A percentile compares a stretch with the other conserved stretches of the same genome.
These are phyloP conservation scores for Kryptolebias ocellatus DNA, from an alignment of 2,797 vertebrate genomes.

Conservation along the genomic window DNA sequence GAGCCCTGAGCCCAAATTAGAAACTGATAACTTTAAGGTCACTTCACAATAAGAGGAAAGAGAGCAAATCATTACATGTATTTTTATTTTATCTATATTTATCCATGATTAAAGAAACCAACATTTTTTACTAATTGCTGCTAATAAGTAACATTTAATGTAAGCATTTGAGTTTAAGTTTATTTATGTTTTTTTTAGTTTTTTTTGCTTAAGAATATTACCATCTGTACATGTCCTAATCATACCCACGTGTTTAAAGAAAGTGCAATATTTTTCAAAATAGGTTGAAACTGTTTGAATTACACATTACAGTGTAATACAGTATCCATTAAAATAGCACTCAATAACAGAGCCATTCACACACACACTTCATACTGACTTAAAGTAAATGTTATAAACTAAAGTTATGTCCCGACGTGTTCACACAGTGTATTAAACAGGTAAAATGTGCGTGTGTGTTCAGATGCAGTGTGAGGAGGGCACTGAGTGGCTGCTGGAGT, in stretches of 20 bases:
- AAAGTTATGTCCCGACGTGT: not conserved
- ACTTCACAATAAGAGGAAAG: not conserved
- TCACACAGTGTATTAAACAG: not conserved
- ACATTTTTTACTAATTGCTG: not conserved
- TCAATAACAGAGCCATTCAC: not conserved
- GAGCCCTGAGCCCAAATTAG: not conserved
- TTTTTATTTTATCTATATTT: not conserved
- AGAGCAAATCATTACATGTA: not conserved
- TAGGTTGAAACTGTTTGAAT: too few species aligned
- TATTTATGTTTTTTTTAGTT: not conserved
- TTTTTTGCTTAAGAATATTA: not conserved
- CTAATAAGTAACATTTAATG: too few species aligned
- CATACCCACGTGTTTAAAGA: too few species aligned
- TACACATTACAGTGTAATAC: not conserved
- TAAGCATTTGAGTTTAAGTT: too few species aligned
- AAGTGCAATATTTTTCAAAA: too few species aligned
- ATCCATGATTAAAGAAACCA: not conserved
- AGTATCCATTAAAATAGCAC: conserved; percentile 2
- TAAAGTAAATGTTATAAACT: not conserved
- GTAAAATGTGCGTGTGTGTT: conserved; percentile 78
- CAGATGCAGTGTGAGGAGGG: conserved; percentile 97
- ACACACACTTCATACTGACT: not conserved
- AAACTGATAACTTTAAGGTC: not conserved
- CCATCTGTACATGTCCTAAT: too few species aligned
- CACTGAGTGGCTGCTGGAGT: conserved; percentile 93